Evolutionary conservation across 2,113 vertebrate genomes (phyloP), one percentile per base, ranked within the genome.

Genomic region (Scartelaos histophorus): DNA sequence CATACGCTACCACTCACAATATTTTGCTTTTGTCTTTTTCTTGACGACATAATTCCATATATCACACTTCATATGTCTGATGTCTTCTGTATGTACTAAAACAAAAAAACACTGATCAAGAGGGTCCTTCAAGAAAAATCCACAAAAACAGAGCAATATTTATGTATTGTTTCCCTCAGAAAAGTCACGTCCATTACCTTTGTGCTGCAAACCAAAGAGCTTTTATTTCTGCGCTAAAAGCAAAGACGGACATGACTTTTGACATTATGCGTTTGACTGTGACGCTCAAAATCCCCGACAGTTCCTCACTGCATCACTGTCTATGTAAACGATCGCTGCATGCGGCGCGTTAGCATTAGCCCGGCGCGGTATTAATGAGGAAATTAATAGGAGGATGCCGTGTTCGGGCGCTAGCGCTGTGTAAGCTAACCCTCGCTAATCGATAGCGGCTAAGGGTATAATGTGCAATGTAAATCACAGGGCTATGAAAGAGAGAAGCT

Each of bases 381-480:
- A 57, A 57, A 73, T 67, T 56, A 45, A 73, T 71, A 49, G 38
- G 43, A 54, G 34, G 65, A 51, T 61, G 22, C n/a, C 22, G 49
- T 34, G 7, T 25, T 34, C 22, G 70, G 62, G 43, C 75, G 25
- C 46, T 34, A 56, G 21, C 56, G 34, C 67, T 22, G 38, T 67
- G 47, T 46, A 71, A 66, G 58, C 24, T 43, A 60, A 65, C 35
- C 64, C 64, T n/a, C 7, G 46, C 25, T 22, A 53, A 76, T 76
- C 75, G 70, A 71, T 76, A 76, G 47, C 24, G 38, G 69, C 75
- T 62, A 62, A 62, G 73, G 67, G 62, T 75, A 75, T 69, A 69
- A 69, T 64, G 67, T 53, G 16, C 46, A 54, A 46, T 62, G 66
- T 71, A 66, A 47, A 67, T 67, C 38, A 66, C 49, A 70, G 19